Conservation (phyloP, 2,888 invertebrate genomes). For the Dasysyrphus tricinctus region DNA sequence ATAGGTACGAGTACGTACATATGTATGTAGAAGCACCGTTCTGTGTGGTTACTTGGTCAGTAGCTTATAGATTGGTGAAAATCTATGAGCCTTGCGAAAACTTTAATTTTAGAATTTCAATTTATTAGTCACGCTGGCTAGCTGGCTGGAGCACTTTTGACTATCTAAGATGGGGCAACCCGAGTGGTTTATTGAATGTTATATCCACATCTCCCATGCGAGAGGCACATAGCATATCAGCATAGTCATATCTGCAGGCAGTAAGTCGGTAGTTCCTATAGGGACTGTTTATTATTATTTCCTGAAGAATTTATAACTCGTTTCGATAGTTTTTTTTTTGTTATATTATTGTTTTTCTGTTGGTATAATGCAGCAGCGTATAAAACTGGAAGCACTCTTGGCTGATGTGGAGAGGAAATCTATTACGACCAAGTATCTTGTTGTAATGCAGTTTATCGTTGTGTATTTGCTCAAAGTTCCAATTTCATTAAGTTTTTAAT, state of each 20-base stretch:
- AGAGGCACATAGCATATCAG: neutral
- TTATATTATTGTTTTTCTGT: neutral
- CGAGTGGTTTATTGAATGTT: conserved; percentile 49
- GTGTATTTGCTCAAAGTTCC: conserved; percentile 55
- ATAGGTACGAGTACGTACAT: neutral
- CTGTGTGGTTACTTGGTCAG: conserved; percentile 54
- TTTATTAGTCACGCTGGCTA: conserved; percentile 68
- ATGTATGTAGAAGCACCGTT: too few species aligned
- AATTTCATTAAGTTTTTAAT: conserved; percentile 73
- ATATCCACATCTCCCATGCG: conserved; percentile 34
- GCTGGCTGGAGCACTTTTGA: conserved; percentile 50
- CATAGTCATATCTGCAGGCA: neutral
- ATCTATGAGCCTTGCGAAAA: conserved; percentile 50
- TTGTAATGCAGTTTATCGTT: conserved; percentile 51
- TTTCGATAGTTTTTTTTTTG: conserved; percentile 41
- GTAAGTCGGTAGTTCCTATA: neutral
- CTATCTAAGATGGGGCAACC: conserved; percentile 34
- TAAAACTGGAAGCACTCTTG: neutral
- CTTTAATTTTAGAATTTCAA: conserved; percentile 51
- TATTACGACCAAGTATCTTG: conserved; percentile 43
- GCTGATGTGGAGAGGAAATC: conserved; percentile 1
- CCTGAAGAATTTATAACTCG: conserved; percentile 41
- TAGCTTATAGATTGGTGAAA: conserved; percentile 32
- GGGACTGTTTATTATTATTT: conserved; percentile 27
- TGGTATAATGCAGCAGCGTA: neutral